Evolutionary conservation across 2,113 vertebrate species (phyloP), one percentile per base, ranked within the genome.

Genomic region (Sylvia atricapilla): DNA sequence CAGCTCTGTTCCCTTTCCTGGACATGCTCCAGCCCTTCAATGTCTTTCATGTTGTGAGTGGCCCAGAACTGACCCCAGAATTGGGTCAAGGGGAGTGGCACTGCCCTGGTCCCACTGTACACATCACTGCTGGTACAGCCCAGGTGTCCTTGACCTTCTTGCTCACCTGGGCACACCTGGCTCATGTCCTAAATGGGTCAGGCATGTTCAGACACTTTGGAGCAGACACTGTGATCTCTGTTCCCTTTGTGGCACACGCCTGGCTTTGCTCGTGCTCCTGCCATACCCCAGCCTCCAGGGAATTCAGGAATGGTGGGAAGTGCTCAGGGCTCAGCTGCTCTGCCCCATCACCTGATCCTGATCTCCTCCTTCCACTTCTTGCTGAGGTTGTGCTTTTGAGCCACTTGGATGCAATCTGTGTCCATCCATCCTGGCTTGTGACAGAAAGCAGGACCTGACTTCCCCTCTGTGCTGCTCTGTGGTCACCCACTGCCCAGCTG

Each of bases 11-110:
- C 46, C 46, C 20, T 47, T 7, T 21, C 17, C 70, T 68, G 55
- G n/a, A 68, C 39, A 18, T 0, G 0, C 16, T 41, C n/a, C 62
- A 68, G 27, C 44, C 39, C 30, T 30, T 68, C 52, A 0, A 3
- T 2, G 44, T 52, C 39, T 4, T 3, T 67, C 16, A 6, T 50
- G 49, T 6, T 30, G 28, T 44, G 43, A 28, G 52, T 7, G 44
- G 13, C 46, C 53, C 78, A 89, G 39, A 46, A 7, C 19, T 67
- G 37, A 1, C 27, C 28, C 46, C 69, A 53, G 16, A 0, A 50
- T 6, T 8, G 24, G 49, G 49, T 50, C 49, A 50, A 69, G 63
- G 30, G 58, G 41, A 53, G 1, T 0, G 30, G 4, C 70, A 43
- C 47, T 68, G 47, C 21, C 70, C 62, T 83, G n/a, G 2, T 3